Evolutionary conservation across 2,797 vertebrate genomes (phyloP).

Genomic region (Sphenopsis melanotis): DNA sequence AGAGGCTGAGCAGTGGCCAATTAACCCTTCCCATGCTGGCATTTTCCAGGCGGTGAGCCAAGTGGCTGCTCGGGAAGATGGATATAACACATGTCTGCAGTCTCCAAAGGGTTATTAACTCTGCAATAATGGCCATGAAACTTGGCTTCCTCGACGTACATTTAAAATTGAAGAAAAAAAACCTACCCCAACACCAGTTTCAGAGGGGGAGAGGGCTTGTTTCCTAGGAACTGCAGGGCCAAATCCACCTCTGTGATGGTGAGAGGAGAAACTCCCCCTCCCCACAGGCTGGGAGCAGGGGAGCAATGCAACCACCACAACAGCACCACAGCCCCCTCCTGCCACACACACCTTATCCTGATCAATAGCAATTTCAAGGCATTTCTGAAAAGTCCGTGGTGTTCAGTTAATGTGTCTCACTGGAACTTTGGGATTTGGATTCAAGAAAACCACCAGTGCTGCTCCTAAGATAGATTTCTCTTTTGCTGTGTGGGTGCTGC

Average conservation of each 20-base stretch:
- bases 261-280: not conserved
- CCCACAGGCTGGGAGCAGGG: accelerated
- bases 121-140: constrained; percentile 24
- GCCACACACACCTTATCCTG: accelerated
- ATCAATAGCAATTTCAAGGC: not conserved
- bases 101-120: constrained; percentile 51
- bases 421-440: not conserved
- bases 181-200: not conserved
- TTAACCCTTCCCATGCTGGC: constrained; percentile 55
- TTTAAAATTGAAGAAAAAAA: constrained; percentile 18
- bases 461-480: not conserved
- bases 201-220: not conserved
- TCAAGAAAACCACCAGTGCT: not conserved
- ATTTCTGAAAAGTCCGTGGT: not conserved
- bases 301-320: not conserved
- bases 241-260: not conserved
- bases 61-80: constrained; percentile 23
- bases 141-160: not conserved
- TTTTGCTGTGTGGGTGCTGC: not conserved
- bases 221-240: constrained; percentile 5
- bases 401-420: not conserved
- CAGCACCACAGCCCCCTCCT: not conserved
- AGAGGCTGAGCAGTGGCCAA: constrained; percentile 51
- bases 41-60: constrained; percentile 37
- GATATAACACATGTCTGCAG: constrained; percentile 52